phyloP scores from a whole-genome alignment of 2,113 vertebrate species.

The Brachionichthys hirsutus region DNA sequence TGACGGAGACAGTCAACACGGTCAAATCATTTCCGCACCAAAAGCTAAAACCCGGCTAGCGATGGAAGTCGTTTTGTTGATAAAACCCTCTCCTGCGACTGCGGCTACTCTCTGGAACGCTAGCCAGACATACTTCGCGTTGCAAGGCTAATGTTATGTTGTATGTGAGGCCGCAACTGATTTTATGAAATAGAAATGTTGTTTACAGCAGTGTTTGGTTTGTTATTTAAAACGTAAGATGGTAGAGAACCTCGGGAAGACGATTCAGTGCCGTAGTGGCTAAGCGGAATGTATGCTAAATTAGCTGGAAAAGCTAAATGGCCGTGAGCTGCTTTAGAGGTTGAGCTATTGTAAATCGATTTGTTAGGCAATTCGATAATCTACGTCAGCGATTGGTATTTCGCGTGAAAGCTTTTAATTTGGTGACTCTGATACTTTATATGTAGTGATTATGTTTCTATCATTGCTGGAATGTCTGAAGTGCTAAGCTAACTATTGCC shows the following conservation, averaged over 20 bases:
- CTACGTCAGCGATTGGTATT: background rate
- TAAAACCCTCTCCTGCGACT: slow-evolving; percentile 33
- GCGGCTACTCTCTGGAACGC: slow-evolving; percentile 49
- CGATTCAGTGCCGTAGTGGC: background rate
- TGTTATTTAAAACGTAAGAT: background rate
- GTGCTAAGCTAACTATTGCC: slow-evolving; percentile 37
- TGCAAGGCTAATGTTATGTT: background rate
- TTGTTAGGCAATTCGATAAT: slow-evolving; percentile 10
- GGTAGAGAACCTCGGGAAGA: background rate
- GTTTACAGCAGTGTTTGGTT: background rate
- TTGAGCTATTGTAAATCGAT: slow-evolving; percentile 49
- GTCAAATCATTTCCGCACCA: slow-evolving; percentile 1
- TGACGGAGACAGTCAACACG: background rate
- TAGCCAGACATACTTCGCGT: slow-evolving; percentile 8
- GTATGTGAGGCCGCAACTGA: background rate
- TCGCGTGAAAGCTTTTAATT: background rate
- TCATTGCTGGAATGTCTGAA: slow-evolving; percentile 11
- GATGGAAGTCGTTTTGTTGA: slow-evolving; percentile 60
- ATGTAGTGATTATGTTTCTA: background rate
- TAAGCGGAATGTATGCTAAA: slow-evolving; percentile 20
- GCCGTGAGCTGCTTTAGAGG: slow-evolving; percentile 38
- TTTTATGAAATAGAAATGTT: background rate
- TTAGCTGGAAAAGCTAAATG: slow-evolving; percentile 46
- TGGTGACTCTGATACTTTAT: background rate
- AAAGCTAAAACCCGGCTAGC: slow-evolving; percentile 40